These are phyloP conservation scores for Sisor rabdophorus DNA, from an alignment of 2,113 vertebrate species.

Conservation along the genomic window DNA sequence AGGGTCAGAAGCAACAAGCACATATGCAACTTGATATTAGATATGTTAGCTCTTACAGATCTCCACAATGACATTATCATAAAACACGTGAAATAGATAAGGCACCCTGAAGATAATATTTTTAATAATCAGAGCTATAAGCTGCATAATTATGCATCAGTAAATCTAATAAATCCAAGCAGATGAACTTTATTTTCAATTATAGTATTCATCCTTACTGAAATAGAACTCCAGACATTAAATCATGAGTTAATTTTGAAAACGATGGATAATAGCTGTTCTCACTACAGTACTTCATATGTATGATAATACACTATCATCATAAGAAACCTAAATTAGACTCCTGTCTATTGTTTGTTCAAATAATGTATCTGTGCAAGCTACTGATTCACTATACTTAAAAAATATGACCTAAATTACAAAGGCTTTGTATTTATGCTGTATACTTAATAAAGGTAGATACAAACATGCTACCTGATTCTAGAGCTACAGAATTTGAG, in stretches of 20 bases:
- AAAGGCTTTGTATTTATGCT: no score
- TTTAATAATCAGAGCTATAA: constrained; percentile 17
- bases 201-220: not conserved
- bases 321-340: not conserved
- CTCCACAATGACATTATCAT: constrained; percentile 52
- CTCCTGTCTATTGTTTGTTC: no score
- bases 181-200: not conserved
- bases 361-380: no score
- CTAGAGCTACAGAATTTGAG: no score
- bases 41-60: not conserved
- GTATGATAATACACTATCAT: no score
- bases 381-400: no score
- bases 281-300: not conserved
- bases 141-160: constrained; percentile 6
- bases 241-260: constrained; percentile 2
- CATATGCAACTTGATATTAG: no score
- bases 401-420: no score
- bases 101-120: constrained; percentile 18
- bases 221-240: not conserved
- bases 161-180: constrained; percentile 22
- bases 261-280: not conserved
- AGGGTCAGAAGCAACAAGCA: no score
- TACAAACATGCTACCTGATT: no score
- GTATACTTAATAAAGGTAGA: no score
- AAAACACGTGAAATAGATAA: constrained; percentile 50